These are phyloP conservation scores for Craseonycteris thonglongyai DNA, from an alignment of 2,113 vertebrate genomes.

Conservation along the genomic window DNA sequence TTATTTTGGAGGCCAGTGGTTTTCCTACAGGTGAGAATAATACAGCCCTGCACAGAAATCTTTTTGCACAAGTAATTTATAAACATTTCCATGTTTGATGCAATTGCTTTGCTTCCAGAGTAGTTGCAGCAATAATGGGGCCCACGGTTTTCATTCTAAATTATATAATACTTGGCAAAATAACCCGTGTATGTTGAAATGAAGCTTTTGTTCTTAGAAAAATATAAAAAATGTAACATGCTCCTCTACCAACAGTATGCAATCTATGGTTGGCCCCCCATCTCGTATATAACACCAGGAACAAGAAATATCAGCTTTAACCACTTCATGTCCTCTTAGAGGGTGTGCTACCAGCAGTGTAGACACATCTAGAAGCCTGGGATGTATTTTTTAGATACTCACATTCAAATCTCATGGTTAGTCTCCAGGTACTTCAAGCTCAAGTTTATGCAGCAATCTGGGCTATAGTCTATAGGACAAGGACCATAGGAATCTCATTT, in stretches of 20 bases:
- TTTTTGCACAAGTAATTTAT: background rate
- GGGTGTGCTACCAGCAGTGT: background rate
- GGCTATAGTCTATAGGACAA: fast-evolving
- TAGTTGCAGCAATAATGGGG: fast-evolving
- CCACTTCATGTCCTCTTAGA: fast-evolving
- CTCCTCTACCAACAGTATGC: fast-evolving
- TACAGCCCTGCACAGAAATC: background rate
- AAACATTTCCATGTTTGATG: fast-evolving
- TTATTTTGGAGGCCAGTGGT: background rate
- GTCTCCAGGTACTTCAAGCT: background rate
- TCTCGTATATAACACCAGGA: background rate
- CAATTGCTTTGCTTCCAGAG: background rate
- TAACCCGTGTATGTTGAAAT: fast-evolving
- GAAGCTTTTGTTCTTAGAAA: background rate
- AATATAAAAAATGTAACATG: background rate
- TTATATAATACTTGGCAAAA: background rate
- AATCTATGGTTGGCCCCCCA: fast-evolving
- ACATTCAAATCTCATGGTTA: fast-evolving
- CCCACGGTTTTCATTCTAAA: background rate
- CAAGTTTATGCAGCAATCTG: fast-evolving
- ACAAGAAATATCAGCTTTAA: too few relatives aligned
- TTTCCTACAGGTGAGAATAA: background rate
- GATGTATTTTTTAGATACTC: too few relatives aligned
- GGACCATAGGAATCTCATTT: fast-evolving
- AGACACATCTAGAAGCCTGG: background rate